phyloP scores from a whole-genome alignment of 2,113 vertebrate species.

The Ptychochromis oligacanthus region DNA sequence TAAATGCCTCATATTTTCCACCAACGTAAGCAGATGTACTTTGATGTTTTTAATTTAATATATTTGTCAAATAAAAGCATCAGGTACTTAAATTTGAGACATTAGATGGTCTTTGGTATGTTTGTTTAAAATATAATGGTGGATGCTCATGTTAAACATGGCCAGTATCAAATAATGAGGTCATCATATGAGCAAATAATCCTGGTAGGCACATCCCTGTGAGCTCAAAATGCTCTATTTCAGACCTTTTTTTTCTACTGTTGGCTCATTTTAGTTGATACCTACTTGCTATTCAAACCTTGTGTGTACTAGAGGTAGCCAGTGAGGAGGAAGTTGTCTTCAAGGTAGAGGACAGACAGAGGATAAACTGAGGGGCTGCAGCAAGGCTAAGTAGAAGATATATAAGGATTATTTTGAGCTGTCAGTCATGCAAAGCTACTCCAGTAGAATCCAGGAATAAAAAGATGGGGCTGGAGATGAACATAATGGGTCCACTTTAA shows the following conservation, averaged over 20 bases:
- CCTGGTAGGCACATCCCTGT: neutral
- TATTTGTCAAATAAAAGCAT: neutral
- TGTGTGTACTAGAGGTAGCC: neutral
- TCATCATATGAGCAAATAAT: no score
- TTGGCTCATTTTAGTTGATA: neutral
- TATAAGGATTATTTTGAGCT: fast-evolving
- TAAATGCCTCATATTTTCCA: no score
- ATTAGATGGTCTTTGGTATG: neutral
- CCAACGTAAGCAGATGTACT: no score
- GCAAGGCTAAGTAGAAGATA: neutral
- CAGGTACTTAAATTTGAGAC: neutral
- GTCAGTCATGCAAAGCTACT: neutral
- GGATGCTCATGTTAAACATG: fast-evolving
- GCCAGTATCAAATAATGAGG: neutral
- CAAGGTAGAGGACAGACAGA: no score
- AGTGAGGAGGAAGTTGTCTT: neutral
- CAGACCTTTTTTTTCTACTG: neutral
- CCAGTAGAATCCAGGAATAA: neutral
- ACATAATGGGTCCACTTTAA: neutral
- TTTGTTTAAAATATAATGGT: no score
- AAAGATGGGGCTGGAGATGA: neutral
- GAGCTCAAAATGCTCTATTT: neutral
- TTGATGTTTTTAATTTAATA: no score
- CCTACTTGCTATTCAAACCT: neutral
- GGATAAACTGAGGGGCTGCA: fast-evolving